Percentiles rank a stretch among this genome's conserved stretches.
These are phyloP conservation scores for Pseudochaenichthys georgianus DNA, from an alignment of 2,797 vertebrate species.

Conservation along the genomic window DNA sequence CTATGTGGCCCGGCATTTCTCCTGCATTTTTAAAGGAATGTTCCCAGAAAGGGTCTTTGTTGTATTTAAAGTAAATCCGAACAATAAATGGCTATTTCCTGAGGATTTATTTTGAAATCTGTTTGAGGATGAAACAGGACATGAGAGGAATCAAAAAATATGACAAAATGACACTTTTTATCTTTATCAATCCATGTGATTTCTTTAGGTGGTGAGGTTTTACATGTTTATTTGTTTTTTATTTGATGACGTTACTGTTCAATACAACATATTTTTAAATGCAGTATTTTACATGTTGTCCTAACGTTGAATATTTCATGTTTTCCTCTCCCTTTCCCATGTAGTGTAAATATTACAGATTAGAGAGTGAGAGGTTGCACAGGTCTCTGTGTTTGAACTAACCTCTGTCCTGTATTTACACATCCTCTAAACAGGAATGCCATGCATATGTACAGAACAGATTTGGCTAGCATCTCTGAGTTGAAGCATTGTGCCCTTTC, in stretches of 20 bases:
- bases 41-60: slow-evolving; percentile 55
- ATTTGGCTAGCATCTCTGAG: slow-evolving; percentile 77
- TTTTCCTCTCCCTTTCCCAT: not conserved
- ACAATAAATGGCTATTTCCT: slow-evolving; percentile 63
- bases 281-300: not conserved
- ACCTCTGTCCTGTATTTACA: slow-evolving; percentile 75
- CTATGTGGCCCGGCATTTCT: slow-evolving; percentile 60
- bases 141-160: not conserved
- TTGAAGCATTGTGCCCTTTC: slow-evolving; percentile 73
- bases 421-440: slow-evolving; percentile 79
- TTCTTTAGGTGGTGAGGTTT: not conserved
- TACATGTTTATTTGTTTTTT: not conserved
- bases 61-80: slow-evolving; percentile 63
- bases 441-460: slow-evolving; percentile 84
- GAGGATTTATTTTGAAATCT: slow-evolving; percentile 44
- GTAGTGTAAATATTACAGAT: slow-evolving; percentile 48
- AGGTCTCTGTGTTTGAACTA: slow-evolving; percentile 75
- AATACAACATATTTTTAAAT: not conserved
- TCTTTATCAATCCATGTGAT: not conserved
- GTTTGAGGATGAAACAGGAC: slow-evolving; percentile 15
- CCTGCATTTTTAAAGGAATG: slow-evolving; percentile 67
- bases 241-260: not conserved
- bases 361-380: slow-evolving; percentile 56
- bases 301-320: slow-evolving; percentile 1
- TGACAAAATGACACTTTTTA: not conserved